phyloP scores from a whole-genome alignment of 1,140 invertebrate species.

The Solen grandis region DNA sequence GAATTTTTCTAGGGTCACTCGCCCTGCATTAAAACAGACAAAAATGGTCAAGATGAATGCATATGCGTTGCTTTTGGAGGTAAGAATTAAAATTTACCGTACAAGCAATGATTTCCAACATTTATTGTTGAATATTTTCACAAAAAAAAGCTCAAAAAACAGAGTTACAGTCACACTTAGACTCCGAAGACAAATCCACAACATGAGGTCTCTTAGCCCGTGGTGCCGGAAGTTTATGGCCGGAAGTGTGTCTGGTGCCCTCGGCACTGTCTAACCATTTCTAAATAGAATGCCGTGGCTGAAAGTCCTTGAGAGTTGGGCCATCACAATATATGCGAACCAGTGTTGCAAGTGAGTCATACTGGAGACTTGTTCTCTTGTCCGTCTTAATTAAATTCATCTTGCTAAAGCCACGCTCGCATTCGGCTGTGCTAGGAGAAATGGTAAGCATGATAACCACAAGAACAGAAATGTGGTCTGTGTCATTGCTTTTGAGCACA shows the following conservation, averaged over 20 bases:
- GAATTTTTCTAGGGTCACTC: no score
- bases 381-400: slow-evolving; percentile 40
- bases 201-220: not conserved
- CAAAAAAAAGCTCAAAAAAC: no score
- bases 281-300: not conserved
- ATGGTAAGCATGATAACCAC: slow-evolving; percentile 22
- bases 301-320: slow-evolving; percentile 1
- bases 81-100: no score
- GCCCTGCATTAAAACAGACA: no score
- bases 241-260: slow-evolving; percentile 6
- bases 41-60: no score
- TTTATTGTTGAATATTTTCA: no score
- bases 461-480: slow-evolving; percentile 3
- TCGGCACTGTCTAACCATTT: slow-evolving; percentile 22
- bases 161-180: no score
- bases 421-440: slow-evolving; percentile 13
- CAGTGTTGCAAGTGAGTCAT: slow-evolving; percentile 24
- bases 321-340: slow-evolving; percentile 10
- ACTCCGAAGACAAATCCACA: not conserved
- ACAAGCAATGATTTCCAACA: no score
- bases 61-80: no score
- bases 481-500: slow-evolving; percentile 25
- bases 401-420: slow-evolving; percentile 28
- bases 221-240: slow-evolving; percentile 3
- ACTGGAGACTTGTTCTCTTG: slow-evolving; percentile 17